phyloP scores from a whole-genome alignment of 2,113 vertebrate species.

The Brachionichthys hirsutus region DNA sequence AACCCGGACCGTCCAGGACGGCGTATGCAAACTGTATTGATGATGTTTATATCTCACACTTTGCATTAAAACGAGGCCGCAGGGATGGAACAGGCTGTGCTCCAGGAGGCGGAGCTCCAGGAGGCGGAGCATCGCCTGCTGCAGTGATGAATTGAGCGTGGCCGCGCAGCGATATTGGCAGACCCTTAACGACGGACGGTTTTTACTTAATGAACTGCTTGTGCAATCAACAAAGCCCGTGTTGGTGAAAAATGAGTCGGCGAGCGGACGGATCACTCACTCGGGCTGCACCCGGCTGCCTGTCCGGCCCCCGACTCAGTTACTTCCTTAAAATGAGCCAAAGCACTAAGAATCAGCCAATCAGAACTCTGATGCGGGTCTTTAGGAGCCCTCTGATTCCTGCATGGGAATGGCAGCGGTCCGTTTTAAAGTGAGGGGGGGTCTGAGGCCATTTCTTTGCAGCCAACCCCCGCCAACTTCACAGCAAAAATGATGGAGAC shows the following conservation, averaged over 20 bases:
- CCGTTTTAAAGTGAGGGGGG: slow-evolving; percentile 26
- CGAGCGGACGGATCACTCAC: slow-evolving; percentile 47
- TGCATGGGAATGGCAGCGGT: slow-evolving; percentile 48
- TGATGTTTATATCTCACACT: no score
- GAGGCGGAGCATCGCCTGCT: no score
- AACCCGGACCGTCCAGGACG: slow-evolving; percentile 27
- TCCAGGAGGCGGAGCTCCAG: slow-evolving; percentile 51
- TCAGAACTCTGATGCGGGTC: no score
- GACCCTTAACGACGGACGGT: slow-evolving; percentile 56
- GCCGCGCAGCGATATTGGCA: slow-evolving; percentile 59
- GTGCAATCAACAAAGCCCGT: slow-evolving; percentile 56
- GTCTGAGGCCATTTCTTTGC: slow-evolving; percentile 30
- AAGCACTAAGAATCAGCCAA: slow-evolving; percentile 72
- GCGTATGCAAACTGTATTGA: no score
- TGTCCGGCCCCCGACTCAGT: slow-evolving; percentile 52
- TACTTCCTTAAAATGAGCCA: slow-evolving; percentile 64
- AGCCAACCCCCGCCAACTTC: no score
- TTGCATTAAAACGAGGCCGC: no score
- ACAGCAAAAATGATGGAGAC: no score
- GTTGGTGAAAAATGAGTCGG: slow-evolving; percentile 47
- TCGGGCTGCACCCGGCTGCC: slow-evolving; percentile 41
- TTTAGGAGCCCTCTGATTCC: slow-evolving; percentile 72
- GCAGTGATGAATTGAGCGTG: slow-evolving; percentile 53
- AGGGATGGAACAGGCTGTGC: slow-evolving; percentile 18
- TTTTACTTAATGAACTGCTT: slow-evolving; percentile 66